These are phyloP conservation scores for Burhinus bistriatus DNA, from an alignment of 2,113 vertebrate genomes.

Conservation along the genomic window DNA sequence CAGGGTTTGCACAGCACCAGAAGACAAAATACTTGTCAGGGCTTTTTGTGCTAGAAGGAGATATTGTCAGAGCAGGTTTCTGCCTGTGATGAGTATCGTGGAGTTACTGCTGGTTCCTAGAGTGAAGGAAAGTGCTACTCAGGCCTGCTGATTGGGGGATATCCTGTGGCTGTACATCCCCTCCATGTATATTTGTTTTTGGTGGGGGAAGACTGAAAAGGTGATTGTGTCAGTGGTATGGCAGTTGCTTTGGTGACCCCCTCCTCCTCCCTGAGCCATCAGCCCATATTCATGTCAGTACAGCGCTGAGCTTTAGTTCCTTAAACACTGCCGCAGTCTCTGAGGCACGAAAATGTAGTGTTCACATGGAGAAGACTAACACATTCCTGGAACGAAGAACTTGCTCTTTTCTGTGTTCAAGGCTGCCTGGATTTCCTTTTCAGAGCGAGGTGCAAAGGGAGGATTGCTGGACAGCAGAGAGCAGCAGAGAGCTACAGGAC, in stretches of 20 bases:
- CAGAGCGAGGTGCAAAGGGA: not conserved
- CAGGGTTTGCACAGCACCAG: not conserved
- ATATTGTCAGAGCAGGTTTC: not conserved
- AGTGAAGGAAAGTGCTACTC: accelerated
- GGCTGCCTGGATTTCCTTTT: not conserved
- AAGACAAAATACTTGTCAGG: not conserved
- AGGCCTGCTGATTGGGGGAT: not conserved
- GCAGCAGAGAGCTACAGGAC: not conserved
- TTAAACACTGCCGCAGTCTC: accelerated
- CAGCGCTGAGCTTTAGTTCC: accelerated
- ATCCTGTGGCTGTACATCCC: not conserved
- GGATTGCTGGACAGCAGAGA: not conserved
- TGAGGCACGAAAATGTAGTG: too few relatives aligned
- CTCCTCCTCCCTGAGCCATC: not conserved
- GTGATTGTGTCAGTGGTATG: not conserved
- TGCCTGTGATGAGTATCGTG: accelerated
- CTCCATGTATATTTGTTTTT: accelerated
- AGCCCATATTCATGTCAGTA: accelerated
- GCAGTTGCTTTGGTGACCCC: not conserved
- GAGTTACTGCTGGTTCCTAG: not conserved
- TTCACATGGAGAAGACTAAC: accelerated
- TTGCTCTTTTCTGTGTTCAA: accelerated
- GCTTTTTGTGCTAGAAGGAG: not conserved
- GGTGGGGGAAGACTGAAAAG: not conserved
- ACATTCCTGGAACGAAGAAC: accelerated